Conservation (phyloP, 2,113 vertebrate species). For the Oreotrochilus melanogaster region DNA sequence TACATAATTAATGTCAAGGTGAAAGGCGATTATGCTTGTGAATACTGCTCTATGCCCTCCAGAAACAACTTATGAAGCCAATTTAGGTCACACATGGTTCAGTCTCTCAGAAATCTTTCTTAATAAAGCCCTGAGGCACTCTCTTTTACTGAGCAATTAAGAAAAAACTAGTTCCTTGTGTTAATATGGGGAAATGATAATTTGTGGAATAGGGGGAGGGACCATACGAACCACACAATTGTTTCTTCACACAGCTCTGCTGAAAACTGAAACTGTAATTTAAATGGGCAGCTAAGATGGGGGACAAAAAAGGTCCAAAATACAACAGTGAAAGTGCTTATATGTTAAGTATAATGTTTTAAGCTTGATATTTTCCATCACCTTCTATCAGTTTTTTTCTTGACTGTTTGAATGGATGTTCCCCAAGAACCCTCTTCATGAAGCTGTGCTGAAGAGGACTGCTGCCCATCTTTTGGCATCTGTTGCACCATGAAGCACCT, state of each 20-base stretch:
- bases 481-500: not conserved
- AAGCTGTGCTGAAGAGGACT: not conserved
- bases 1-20: conserved; percentile 81
- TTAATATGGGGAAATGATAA: conserved; percentile 26
- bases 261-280: conserved; percentile 14
- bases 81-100: conserved; percentile 76
- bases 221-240: not conserved
- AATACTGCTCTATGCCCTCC: conserved; percentile 61
- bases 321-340: not conserved
- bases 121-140: conserved; percentile 63
- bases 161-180: conserved; percentile 26
- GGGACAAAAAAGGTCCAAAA: not conserved
- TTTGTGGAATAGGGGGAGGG: not conserved
- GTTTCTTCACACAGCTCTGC: not conserved
- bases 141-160: conserved; percentile 62
- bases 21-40: conserved; percentile 69
- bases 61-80: conserved; percentile 73
- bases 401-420: not conserved
- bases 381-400: not conserved
- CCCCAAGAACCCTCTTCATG: not conserved
- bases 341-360: not conserved
- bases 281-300: not conserved
- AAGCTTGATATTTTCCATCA: not conserved
- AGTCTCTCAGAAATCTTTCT: conserved; percentile 74
- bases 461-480: not conserved